phyloP scores from a whole-genome alignment of 2,113 vertebrate genomes.

The Myrmecobius fasciatus region DNA sequence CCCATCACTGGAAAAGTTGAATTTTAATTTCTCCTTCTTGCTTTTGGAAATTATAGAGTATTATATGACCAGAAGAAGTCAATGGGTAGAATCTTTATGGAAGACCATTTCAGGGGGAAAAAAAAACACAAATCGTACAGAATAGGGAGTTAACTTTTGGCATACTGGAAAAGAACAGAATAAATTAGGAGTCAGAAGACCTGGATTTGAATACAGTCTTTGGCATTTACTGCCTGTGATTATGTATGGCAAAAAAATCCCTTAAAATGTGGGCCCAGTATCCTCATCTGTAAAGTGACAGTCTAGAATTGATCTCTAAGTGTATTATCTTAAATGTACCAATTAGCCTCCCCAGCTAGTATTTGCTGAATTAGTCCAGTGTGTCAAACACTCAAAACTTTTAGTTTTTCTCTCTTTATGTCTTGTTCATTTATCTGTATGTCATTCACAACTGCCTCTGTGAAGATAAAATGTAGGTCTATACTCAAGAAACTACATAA shows the following conservation, averaged over 20 bases:
- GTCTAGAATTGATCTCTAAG: neutral
- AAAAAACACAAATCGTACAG: neutral
- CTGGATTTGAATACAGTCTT: neutral
- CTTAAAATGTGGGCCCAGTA: neutral
- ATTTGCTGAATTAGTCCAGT: neutral
- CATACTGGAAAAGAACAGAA: neutral
- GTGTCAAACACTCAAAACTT: neutral
- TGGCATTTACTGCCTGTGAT: neutral
- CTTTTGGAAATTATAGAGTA: neutral
- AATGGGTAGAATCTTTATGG: neutral
- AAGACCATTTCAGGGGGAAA: neutral
- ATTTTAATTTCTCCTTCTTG: neutral
- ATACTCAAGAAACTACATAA: neutral
- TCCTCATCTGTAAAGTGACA: neutral
- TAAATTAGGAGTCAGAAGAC: neutral
- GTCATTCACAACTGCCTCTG: neutral
- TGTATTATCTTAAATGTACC: neutral
- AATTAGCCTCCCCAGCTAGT: neutral
- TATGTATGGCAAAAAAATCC: neutral
- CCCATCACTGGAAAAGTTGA: neutral
- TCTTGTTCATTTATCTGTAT: neutral
- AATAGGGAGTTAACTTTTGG: neutral
- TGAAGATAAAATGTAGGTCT: neutral
- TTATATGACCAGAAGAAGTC: neutral
- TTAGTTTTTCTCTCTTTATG: constrained; percentile 29